Percentiles rank a stretch among this genome's conserved stretches.
phyloP scores from a whole-genome alignment of 2,797 vertebrate genomes.

The Danio aesculapii region DNA sequence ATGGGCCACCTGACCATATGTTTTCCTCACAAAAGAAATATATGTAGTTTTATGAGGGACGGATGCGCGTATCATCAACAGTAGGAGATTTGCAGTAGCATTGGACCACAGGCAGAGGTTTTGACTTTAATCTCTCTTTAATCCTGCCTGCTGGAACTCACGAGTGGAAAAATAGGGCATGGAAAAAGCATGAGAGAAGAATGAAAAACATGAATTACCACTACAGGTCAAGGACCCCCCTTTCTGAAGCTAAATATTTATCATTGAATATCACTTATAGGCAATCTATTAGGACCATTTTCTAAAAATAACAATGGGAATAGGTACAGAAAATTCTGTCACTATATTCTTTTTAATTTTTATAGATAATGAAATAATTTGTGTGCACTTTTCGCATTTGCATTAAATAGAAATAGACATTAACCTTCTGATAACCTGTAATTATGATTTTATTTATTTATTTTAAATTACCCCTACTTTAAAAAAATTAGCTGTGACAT shows the following conservation, averaged over 20 bases:
- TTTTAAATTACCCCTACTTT: no score
- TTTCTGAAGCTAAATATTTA: background rate
- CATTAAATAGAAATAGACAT: no score
- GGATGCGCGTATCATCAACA: slow-evolving; percentile 7
- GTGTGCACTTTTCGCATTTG: no score
- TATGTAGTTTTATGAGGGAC: background rate
- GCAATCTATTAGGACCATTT: background rate
- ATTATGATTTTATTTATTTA: no score
- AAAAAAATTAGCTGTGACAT: no score
- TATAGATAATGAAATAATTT: no score
- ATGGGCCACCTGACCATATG: background rate
- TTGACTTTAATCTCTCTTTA: slow-evolving; percentile 55
- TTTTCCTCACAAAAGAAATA: background rate
- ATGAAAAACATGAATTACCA: slow-evolving; percentile 27
- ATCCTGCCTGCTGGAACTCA: slow-evolving; percentile 44
- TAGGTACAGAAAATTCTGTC: no score
- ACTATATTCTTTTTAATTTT: no score
- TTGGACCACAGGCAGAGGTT: slow-evolving; percentile 23
- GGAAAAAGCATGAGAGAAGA: slow-evolving; percentile 27
- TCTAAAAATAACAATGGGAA: no score
- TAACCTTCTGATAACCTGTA: no score
- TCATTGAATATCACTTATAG: background rate
- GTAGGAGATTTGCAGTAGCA: slow-evolving; percentile 9
- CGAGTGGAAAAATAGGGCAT: slow-evolving; percentile 46
- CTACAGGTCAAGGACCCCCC: slow-evolving; percentile 26